Evolutionary conservation across 1,140 invertebrate genomes (phyloP).

Genomic region (Drosophila kepulauana): DNA sequence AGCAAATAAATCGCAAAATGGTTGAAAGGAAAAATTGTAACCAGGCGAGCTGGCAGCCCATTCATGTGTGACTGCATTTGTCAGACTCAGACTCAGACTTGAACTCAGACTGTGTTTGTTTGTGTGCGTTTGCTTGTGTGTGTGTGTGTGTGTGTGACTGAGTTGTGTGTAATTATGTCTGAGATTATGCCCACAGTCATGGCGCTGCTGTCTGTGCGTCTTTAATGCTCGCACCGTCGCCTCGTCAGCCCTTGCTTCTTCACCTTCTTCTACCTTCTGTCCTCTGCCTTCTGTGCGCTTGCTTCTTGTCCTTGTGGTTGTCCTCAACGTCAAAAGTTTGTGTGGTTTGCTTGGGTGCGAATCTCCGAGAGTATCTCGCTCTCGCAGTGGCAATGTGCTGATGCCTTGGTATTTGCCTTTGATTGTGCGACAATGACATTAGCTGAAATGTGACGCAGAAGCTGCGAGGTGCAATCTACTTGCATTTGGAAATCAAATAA

Average conservation of each 20-base stretch:
- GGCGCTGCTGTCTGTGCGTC: conserved; percentile 55
- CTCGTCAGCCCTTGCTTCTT: background rate
- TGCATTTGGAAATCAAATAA: no score
- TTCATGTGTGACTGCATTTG: conserved; percentile 79
- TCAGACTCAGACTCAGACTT: conserved; percentile 49
- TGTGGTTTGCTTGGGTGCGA: conserved; percentile 61
- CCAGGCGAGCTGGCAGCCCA: conserved; percentile 28
- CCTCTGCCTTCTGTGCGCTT: background rate
- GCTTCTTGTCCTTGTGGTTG: conserved; percentile 43
- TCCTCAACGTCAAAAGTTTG: conserved; percentile 74
- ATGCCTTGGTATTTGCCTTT: conserved; percentile 67
- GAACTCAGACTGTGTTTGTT: conserved; percentile 13
- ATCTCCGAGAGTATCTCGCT: conserved; percentile 41
- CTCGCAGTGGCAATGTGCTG: conserved; percentile 42
- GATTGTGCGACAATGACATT: conserved; percentile 50
- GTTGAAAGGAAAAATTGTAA: conserved; percentile 33
- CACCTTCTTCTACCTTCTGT: background rate
- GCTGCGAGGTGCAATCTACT: no score
- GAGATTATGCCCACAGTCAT: conserved; percentile 80
- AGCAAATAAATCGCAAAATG: conserved; percentile 45
- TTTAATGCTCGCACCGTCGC: conserved; percentile 52
- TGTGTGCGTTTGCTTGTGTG: conserved; percentile 32
- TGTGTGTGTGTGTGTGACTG: conserved; percentile 46
- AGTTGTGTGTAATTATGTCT: conserved; percentile 78
- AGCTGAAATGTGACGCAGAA: conserved; percentile 1